Percentiles rank a stretch among this genome's conserved stretches.
These are phyloP conservation scores for Orthonevra nobilis DNA, from an alignment of 2,888 invertebrate species.

Conservation along the genomic window DNA sequence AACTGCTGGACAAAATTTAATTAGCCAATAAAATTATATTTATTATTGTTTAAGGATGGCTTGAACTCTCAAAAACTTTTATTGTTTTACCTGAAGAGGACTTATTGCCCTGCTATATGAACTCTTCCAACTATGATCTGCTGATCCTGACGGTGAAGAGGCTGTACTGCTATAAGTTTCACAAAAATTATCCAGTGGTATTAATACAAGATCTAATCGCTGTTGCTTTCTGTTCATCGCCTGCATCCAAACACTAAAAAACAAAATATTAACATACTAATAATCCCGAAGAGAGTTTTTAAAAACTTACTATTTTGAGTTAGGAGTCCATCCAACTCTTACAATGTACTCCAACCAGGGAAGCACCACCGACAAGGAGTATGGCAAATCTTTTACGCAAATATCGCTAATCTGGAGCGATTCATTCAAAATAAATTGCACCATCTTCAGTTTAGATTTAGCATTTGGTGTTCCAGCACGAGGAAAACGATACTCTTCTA, in stretches of 20 bases:
- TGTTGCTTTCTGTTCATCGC: constrained; percentile 94
- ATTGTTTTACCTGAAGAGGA: constrained; percentile 75
- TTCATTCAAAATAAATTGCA: constrained; percentile 86
- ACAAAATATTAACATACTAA: too few relatives aligned
- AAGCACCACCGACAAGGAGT: constrained; percentile 89
- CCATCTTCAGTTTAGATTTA: constrained; percentile 91
- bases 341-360: constrained; percentile 98
- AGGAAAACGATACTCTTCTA: constrained; percentile 92
- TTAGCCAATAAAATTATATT: too few relatives aligned
- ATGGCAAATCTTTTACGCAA: constrained; percentile 87
- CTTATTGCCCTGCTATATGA: constrained; percentile 77
- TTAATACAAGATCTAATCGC: constrained; percentile 89
- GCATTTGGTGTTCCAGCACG: constrained; percentile 95
- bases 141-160: constrained; percentile 79
- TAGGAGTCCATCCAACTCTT: constrained; percentile 96
- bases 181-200: constrained; percentile 89
- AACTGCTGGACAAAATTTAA: too few relatives aligned
- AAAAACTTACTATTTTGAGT: constrained; percentile 89
- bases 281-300: too few relatives aligned
- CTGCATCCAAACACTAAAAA: constrained; percentile 92
- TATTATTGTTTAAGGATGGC: too few relatives aligned
- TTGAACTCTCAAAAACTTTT: too few relatives aligned
- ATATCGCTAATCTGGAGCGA: constrained; percentile 87
- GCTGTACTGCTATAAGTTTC: constrained; percentile 80
- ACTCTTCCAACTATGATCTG: constrained; percentile 79